These are phyloP conservation scores for Melopsittacus undulatus DNA, from an alignment of 2,797 vertebrate genomes.

Conservation along the genomic window DNA sequence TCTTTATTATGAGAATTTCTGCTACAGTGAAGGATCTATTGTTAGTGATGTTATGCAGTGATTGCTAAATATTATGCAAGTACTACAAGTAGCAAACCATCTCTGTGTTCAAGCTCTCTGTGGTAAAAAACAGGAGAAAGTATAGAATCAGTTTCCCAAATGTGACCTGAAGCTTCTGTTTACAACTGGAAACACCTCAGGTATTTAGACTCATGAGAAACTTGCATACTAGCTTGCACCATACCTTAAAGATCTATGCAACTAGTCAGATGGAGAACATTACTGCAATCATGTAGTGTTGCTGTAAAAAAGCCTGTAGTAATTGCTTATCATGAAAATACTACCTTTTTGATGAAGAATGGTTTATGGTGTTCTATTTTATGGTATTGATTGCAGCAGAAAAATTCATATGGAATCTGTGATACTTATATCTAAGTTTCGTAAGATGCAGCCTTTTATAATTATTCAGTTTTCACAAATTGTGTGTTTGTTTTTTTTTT, in stretches of 20 bases:
- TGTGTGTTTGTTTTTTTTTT: not conserved
- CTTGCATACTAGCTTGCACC: not conserved
- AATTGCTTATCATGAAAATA: not conserved
- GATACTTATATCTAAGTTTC: not conserved
- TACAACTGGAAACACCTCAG: not conserved
- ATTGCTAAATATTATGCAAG: not conserved
- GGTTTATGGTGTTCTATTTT: not conserved
- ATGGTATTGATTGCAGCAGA: not conserved
- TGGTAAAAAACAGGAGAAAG: not conserved
- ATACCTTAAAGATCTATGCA: not conserved
- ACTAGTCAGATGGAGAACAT: not conserved
- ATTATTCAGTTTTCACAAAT: not conserved
- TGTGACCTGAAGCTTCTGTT: not conserved
- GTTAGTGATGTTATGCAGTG: not conserved
- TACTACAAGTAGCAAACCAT: not conserved
- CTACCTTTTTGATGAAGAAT: not conserved
- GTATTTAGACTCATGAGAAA: not conserved
- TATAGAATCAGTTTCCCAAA: not conserved
- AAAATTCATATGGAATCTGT: not conserved
- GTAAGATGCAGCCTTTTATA: not conserved
- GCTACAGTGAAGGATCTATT: not conserved
- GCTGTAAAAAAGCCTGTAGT: not conserved
- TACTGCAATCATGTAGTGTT: not conserved
- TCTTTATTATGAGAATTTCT: not conserved
- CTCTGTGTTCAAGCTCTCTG: not conserved